Base-by-base conservation (phyloP, 2,797 vertebrate genomes). In the Gymnodraco acuticeps region DNA sequence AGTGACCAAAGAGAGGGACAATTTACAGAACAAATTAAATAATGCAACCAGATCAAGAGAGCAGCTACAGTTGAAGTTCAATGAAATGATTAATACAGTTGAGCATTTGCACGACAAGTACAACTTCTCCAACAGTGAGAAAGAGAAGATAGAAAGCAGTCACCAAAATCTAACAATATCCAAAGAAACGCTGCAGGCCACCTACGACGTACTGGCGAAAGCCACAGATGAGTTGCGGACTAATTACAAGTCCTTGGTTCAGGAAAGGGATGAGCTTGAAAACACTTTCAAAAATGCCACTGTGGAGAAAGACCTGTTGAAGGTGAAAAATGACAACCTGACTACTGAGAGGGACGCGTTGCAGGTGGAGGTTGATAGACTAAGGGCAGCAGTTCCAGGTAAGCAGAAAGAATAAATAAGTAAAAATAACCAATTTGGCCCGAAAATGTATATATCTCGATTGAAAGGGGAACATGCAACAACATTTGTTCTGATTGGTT, bases 21-120 rank as follows among this genome's bases (percentile, higher is more conserved):
- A 75, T 47, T 68, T 93, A 13, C 83, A 90, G 51, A 92, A 90
- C 77, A 80, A 80, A 61, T 73, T 73, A 33, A 90, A 92, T 12
- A 92, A 88, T 12, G 76, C 64, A 0, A 90, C 72, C 31, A 70
- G 85, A 55, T 11, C 66, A 20, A 90, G 41, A 60, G 81, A 89
- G 6, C 59, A 80, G 23, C 53, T 91, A 20, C 89, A 89, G 53
- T 1, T 15, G n/a, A 74, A 17, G 5, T 90, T 80, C 77, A 90
- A 83, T 6, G 10, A 11, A 2, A 3, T 92, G 59, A 61, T 88
- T 6, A 52, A 38, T 43, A 56, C 69, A 2, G 17, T 90, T 0
- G 86, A 90, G 20, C 59, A 88, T 48, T 51, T 92, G 12, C 71
- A 89, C 2, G 81, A 66, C 42, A 77, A 38, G 13, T 81, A 86